These are phyloP conservation scores for Melieria crassipennis DNA, from an alignment of 2,888 invertebrate species.

Conservation along the genomic window DNA sequence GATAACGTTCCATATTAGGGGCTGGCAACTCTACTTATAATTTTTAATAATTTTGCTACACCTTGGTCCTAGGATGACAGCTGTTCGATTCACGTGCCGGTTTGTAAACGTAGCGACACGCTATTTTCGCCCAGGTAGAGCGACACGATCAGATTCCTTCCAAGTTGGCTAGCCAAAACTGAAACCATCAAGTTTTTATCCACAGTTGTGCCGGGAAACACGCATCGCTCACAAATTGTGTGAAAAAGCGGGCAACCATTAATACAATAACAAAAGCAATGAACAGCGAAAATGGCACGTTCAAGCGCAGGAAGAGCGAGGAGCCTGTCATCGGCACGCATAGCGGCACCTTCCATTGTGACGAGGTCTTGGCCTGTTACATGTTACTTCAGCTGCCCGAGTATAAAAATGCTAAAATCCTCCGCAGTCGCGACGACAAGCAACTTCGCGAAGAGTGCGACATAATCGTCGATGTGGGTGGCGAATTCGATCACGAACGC, in stretches of 20 bases:
- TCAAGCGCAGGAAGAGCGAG: constrained; percentile 15
- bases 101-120: neutral
- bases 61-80: constrained; percentile 10
- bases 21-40: constrained; percentile 2
- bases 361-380: constrained; percentile 81
- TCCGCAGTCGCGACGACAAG: constrained; percentile 72
- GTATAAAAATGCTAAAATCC: constrained; percentile 82
- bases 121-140: constrained; percentile 7
- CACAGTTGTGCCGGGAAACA: neutral
- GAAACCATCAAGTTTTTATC: neutral
- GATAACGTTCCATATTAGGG: neutral
- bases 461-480: constrained; percentile 95
- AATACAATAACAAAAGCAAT: neutral
- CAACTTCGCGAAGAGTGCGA: constrained; percentile 81
- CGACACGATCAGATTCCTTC: too few species aligned
- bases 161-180: neutral
- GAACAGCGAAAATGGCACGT: constrained; percentile 21
- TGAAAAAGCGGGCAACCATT: neutral
- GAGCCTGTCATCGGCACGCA: constrained; percentile 60
- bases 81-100: constrained; percentile 18
- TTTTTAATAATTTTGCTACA: too few species aligned
- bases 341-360: constrained; percentile 61
- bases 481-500: constrained; percentile 78
- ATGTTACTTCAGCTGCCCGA: constrained; percentile 85
- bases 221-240: neutral